Evolutionary conservation across 2,113 vertebrate species (phyloP).

Genomic region (Protomyctophum bolini): DNA sequence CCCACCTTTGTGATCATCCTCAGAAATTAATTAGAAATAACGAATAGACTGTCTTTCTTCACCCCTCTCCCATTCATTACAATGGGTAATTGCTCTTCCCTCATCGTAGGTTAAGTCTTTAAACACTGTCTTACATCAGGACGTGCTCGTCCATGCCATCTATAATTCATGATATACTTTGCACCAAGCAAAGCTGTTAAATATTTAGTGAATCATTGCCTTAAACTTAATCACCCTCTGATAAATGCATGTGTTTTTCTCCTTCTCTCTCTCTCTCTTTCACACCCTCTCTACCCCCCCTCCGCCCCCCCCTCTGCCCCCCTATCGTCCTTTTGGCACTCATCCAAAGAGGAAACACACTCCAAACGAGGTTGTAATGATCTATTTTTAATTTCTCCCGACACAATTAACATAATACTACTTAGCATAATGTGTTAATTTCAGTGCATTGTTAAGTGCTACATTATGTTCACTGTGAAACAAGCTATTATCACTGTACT

Average conservation of each 20-base stretch:
- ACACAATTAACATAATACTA: conserved; percentile 77
- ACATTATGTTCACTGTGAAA: conserved; percentile 70
- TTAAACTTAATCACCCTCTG: conserved; percentile 83
- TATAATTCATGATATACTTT: conserved; percentile 87
- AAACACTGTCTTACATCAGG: conserved; percentile 83
- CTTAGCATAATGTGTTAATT: conserved; percentile 80
- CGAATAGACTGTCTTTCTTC: conserved; percentile 74
- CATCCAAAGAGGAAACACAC: conserved; percentile 70
- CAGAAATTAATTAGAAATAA: conserved; percentile 85
- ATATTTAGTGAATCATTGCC: conserved; percentile 86
- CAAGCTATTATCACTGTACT: conserved; percentile 77
- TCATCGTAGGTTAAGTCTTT: conserved; percentile 86
- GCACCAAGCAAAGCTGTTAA: conserved; percentile 86
- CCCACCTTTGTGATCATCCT: conserved; percentile 71
- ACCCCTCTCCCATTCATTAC: conserved; percentile 80
- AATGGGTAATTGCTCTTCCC: conserved; percentile 82
- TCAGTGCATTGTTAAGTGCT: conserved; percentile 73
- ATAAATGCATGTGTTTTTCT: conserved; percentile 76
- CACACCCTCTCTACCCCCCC: conserved; percentile 16
- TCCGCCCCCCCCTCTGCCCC: conserved; percentile 46
- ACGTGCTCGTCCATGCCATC: conserved; percentile 79
- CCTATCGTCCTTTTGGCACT: conserved; percentile 36
- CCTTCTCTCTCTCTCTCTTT: conserved; percentile 17
- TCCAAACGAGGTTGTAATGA: conserved; percentile 63
- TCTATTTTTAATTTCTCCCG: conserved; percentile 79